Evolutionary conservation across 2,888 invertebrate species (phyloP).

Genomic region (Acronicta alni): DNA sequence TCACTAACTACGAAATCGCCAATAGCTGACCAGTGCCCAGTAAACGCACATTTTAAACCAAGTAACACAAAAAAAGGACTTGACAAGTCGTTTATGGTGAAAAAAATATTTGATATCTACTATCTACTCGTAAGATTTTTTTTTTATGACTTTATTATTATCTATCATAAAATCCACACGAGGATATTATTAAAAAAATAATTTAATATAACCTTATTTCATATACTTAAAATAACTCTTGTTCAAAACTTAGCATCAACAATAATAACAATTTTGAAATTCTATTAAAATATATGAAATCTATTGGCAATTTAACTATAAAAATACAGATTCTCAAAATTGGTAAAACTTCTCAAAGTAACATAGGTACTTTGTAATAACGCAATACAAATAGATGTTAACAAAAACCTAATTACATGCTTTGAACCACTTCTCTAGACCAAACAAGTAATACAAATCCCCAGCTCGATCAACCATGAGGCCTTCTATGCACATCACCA

Average conservation of each 20-base stretch:
- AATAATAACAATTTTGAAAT: too few species aligned
- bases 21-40: constrained; percentile 59
- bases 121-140: background rate
- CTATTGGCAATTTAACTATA: background rate
- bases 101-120: constrained; percentile 18
- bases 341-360: constrained; percentile 5
- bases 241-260: too few species aligned
- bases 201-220: too few species aligned
- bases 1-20: constrained; percentile 76
- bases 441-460: constrained; percentile 81
- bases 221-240: too few species aligned
- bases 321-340: background rate
- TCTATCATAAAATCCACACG: background rate
- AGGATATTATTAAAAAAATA: too few species aligned
- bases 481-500: constrained; percentile 75
- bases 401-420: constrained; percentile 78
- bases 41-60: constrained; percentile 41
- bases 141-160: constrained; percentile 5
- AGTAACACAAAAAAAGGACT: constrained; percentile 28
- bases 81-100: constrained; percentile 24
- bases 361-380: background rate
- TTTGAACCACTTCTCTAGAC: constrained; percentile 75
- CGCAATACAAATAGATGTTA: constrained; percentile 53
- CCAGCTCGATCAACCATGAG: constrained; percentile 82
- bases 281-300: background rate